Evolutionary conservation across 2,797 vertebrate species (phyloP).

Genomic region (Melopsittacus undulatus): DNA sequence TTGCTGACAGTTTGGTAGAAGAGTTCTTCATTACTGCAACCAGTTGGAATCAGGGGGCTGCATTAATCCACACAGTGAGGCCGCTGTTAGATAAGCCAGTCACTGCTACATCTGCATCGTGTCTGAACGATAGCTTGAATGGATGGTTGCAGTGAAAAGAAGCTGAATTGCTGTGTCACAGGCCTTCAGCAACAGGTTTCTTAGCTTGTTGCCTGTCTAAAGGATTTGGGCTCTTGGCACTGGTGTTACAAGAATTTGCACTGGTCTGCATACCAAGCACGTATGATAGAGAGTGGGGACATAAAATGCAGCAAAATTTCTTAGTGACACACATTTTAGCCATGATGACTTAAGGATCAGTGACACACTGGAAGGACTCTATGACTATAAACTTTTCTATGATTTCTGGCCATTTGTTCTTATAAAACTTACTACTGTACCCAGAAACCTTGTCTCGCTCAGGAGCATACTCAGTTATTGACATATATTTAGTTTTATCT

Average conservation of each 20-base stretch:
- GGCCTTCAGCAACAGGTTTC: background rate
- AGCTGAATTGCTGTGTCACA: background rate
- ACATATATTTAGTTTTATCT: background rate
- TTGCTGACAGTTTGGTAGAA: background rate
- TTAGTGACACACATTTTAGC: background rate
- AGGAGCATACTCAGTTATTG: background rate
- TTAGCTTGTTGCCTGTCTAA: background rate
- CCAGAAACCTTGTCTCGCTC: background rate
- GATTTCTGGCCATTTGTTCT: background rate
- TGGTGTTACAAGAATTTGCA: background rate
- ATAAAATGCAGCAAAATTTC: background rate
- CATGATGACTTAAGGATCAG: background rate
- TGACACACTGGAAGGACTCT: background rate
- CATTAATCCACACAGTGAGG: background rate
- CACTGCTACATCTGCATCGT: fast-evolving
- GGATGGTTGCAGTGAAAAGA: background rate
- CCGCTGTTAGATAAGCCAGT: background rate
- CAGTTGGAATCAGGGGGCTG: background rate
- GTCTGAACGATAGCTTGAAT: background rate
- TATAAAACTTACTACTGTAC: background rate
- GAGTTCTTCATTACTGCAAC: background rate
- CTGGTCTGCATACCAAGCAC: background rate
- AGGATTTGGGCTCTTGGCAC: background rate
- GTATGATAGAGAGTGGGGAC: background rate
- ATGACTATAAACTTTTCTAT: background rate